phyloP scores from a whole-genome alignment of 2,888 invertebrate species.

The Scaptomyza cyrtandrae region DNA sequence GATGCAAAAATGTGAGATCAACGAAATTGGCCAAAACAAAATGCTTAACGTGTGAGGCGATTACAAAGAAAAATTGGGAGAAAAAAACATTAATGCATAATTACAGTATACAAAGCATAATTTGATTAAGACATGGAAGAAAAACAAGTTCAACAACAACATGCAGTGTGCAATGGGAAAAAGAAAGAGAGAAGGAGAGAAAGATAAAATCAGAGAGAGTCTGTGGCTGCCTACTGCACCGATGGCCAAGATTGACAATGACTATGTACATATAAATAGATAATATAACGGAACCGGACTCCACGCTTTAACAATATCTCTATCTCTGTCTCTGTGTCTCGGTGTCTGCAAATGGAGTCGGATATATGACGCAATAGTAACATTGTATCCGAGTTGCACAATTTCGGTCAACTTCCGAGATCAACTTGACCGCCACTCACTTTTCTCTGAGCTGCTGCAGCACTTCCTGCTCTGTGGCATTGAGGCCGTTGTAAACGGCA shows the following conservation, averaged over 20 bases:
- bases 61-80: not conserved
- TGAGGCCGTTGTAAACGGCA: slow-evolving; percentile 88
- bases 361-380: slow-evolving; percentile 72
- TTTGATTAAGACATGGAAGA: slow-evolving; percentile 27
- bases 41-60: not conserved
- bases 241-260: slow-evolving; percentile 76
- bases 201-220: slow-evolving; percentile 2
- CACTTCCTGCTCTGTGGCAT: slow-evolving; percentile 87
- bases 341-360: slow-evolving; percentile 47
- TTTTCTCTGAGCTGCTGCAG: slow-evolving; percentile 87
- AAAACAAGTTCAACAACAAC: slow-evolving; percentile 53
- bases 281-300: slow-evolving; percentile 20
- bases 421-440: slow-evolving; percentile 84
- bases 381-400: slow-evolving; percentile 82
- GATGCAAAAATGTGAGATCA: slow-evolving; percentile 31
- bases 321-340: slow-evolving; percentile 4
- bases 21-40: slow-evolving; percentile 32
- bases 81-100: slow-evolving; percentile 25
- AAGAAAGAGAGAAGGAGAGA: not conserved
- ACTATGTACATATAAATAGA: slow-evolving; percentile 55
- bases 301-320: not conserved
- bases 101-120: slow-evolving; percentile 22
- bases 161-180: slow-evolving; percentile 11
- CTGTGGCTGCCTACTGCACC: slow-evolving; percentile 73
- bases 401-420: slow-evolving; percentile 73